These are phyloP conservation scores for Crocallis elinguaria DNA, from an alignment of 2,888 invertebrate genomes.

Conservation along the genomic window DNA sequence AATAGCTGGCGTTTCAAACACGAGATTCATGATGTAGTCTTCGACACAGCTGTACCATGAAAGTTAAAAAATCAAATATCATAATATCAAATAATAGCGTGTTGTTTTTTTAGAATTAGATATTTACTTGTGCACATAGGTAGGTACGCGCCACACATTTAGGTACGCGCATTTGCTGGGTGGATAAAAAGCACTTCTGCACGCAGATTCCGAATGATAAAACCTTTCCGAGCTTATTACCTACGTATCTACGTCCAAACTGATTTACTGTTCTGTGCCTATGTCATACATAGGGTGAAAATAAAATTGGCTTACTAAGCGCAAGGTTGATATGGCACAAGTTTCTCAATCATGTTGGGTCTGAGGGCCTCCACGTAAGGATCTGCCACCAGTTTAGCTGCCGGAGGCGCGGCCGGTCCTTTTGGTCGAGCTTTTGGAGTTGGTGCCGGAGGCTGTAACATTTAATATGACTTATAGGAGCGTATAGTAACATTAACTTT, in stretches of 20 bases:
- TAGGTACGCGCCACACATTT: too few relatives aligned
- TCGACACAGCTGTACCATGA: conserved; percentile 80
- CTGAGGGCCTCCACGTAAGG: conserved; percentile 62
- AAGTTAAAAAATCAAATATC: conserved; percentile 22
- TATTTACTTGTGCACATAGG: too few relatives aligned
- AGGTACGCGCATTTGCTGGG: too few relatives aligned
- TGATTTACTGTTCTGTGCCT: too few relatives aligned
- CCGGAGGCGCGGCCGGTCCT: conserved; percentile 43
- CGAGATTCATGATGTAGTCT: conserved; percentile 78
- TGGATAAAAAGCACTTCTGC: too few relatives aligned
- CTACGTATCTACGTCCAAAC: too few relatives aligned
- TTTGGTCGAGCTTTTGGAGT: conserved; percentile 62
- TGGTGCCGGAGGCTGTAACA: conserved; percentile 69
- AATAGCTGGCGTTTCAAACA: conserved; percentile 75
- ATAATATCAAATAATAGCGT: too few relatives aligned
- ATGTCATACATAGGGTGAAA: not conserved
- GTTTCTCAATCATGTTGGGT: conserved; percentile 72
- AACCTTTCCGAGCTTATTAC: too few relatives aligned
- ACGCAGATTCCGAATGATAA: too few relatives aligned
- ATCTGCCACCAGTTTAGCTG: conserved; percentile 78
- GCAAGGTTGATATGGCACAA: conserved; percentile 76
- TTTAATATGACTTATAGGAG: too few relatives aligned
- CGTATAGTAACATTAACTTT: too few relatives aligned
- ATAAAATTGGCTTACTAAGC: conserved; percentile 68
- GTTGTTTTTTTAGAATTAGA: too few relatives aligned